Conservation (phyloP, 2,797 vertebrate genomes). For the Alosa sapidissima region DNA sequence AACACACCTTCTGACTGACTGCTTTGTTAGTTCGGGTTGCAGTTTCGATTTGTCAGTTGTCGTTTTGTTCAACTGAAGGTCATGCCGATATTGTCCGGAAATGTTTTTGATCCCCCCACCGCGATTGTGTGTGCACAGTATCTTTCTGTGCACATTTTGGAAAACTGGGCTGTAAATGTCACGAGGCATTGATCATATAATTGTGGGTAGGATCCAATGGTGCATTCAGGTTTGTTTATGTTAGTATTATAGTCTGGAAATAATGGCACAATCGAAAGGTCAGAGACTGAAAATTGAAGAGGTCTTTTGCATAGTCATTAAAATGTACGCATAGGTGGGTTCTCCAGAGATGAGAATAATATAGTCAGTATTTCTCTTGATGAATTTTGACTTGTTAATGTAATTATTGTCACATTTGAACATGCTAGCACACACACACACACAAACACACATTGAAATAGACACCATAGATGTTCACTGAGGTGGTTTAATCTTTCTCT, state of each 20-base stretch:
- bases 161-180: slow-evolving; percentile 37
- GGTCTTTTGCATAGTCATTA: background rate
- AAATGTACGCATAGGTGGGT: background rate
- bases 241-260: slow-evolving; percentile 21
- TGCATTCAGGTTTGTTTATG: slow-evolving; percentile 27
- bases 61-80: slow-evolving; percentile 16
- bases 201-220: slow-evolving; percentile 28
- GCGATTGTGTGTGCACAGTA: background rate
- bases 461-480: background rate
- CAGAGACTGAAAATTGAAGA: background rate
- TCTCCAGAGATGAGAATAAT: background rate
- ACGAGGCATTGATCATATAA: slow-evolving; percentile 35
- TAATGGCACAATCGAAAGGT: slow-evolving; percentile 31
- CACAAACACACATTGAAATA: background rate
- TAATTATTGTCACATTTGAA: background rate
- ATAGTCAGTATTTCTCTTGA: background rate
- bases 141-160: slow-evolving; percentile 30
- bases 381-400: background rate
- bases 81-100: background rate
- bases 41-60: background rate
- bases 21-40: background rate
- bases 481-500: slow-evolving; percentile 30
- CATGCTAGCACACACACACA: background rate
- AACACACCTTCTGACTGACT: background rate
- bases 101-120: slow-evolving; percentile 12